Evolutionary conservation across 2,113 vertebrate species (phyloP).

Genomic region (Tylochromis polylepis): DNA sequence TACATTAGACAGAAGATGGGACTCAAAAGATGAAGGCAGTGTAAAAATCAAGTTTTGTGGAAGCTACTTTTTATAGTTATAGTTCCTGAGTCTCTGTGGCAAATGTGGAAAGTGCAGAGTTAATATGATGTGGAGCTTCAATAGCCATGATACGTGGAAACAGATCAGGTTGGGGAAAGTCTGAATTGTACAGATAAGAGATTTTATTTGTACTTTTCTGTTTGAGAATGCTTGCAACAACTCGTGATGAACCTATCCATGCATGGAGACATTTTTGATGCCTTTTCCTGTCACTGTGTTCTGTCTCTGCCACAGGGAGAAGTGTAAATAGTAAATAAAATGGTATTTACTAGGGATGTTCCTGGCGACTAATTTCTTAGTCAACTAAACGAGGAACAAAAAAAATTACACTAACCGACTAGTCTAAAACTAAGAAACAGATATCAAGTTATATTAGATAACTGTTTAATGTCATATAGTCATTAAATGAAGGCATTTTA

Average conservation of each 20-base stretch:
- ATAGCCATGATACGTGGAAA: neutral
- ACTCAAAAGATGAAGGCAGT: neutral
- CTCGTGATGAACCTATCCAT: neutral
- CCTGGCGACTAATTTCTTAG: rapidly evolving
- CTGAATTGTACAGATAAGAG: neutral
- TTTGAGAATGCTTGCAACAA: neutral
- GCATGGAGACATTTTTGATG: neutral
- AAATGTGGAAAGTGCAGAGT: neutral
- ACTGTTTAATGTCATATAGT: too few relatives aligned
- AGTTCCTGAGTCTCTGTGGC: neutral
- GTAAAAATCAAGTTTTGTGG: neutral
- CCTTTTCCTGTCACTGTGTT: neutral
- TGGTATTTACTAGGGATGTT: neutral
- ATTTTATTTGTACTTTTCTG: neutral
- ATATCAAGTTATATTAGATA: too few relatives aligned
- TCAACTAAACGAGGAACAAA: too few relatives aligned
- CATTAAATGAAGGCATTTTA: neutral
- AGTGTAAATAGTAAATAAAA: neutral
- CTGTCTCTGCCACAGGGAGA: neutral
- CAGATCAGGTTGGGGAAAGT: neutral
- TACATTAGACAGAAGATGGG: neutral
- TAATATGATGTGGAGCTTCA: neutral
- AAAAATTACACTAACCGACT: too few relatives aligned
- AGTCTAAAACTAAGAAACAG: too few relatives aligned
- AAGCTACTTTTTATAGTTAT: neutral